Percentiles rank a stretch among this genome's conserved stretches.
Evolutionary conservation across 2,888 invertebrate species (phyloP).

Genomic region (Lasioglossum calceatum): DNA sequence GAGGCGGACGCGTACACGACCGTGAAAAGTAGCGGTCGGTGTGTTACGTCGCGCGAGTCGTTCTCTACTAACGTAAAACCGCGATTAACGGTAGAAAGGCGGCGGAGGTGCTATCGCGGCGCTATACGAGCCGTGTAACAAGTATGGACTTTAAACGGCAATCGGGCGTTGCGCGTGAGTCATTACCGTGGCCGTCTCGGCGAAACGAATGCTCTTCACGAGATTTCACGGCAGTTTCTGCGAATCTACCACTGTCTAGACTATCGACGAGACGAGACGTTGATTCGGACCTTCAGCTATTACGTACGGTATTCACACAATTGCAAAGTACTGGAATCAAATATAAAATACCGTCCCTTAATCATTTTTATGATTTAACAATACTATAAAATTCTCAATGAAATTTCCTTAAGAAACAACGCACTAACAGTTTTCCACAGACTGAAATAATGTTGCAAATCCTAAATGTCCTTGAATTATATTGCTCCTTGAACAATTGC

Average conservation of each 20-base stretch:
- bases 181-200: background rate
- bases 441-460: background rate
- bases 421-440: no score
- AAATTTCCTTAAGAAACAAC: no score
- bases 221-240: conserved; percentile 11
- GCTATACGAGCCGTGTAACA: conserved; percentile 30
- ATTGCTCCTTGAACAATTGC: background rate
- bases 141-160: conserved; percentile 20
- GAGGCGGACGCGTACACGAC: conserved; percentile 6
- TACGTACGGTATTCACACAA: no score
- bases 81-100: conserved; percentile 40
- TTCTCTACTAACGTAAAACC: conserved; percentile 14
- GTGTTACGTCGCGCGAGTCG: conserved; percentile 28
- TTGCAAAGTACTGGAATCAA: no score
- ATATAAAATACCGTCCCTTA: no score
- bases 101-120: conserved; percentile 19
- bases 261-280: background rate
- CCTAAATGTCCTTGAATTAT: background rate
- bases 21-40: conserved; percentile 27
- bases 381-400: no score
- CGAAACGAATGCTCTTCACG: background rate
- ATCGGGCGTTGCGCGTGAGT: background rate
- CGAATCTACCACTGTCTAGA: conserved; percentile 2
- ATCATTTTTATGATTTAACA: no score
- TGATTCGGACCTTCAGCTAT: no score